Conservation (phyloP, 2,797 vertebrate genomes). For the Anisognathus igniventris region DNA sequence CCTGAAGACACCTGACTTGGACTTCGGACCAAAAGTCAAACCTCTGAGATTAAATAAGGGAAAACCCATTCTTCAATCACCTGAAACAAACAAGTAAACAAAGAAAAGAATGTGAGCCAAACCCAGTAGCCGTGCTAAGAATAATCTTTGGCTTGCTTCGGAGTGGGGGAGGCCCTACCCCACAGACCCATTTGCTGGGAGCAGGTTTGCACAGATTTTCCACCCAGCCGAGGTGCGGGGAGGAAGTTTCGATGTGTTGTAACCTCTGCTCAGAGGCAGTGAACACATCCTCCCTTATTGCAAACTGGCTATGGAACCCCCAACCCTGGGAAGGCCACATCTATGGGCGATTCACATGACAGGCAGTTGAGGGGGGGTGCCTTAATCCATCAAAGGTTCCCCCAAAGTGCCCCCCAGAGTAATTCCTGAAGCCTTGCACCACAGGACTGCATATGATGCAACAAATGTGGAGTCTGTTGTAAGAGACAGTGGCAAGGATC, state of each 20-base stretch:
- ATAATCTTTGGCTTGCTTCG: background rate
- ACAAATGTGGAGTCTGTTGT: too few species aligned
- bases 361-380: background rate
- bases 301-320: background rate
- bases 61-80: background rate
- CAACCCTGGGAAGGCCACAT: background rate
- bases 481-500: too few species aligned
- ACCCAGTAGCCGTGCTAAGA: background rate
- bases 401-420: background rate
- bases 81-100: too few species aligned
- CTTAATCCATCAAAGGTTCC: background rate
- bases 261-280: background rate
- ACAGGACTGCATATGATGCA: too few species aligned
- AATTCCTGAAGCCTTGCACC: too few species aligned
- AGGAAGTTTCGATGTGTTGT: too few species aligned
- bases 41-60: too few species aligned
- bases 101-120: background rate
- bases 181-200: background rate
- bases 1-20: background rate
- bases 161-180: background rate
- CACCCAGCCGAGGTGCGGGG: rapidly evolving
- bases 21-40: background rate
- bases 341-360: background rate
- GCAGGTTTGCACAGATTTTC: background rate
- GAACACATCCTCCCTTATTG: background rate